phyloP scores from a whole-genome alignment of 1,140 invertebrate genomes.

The Lordiphosa stackelbergi region DNA sequence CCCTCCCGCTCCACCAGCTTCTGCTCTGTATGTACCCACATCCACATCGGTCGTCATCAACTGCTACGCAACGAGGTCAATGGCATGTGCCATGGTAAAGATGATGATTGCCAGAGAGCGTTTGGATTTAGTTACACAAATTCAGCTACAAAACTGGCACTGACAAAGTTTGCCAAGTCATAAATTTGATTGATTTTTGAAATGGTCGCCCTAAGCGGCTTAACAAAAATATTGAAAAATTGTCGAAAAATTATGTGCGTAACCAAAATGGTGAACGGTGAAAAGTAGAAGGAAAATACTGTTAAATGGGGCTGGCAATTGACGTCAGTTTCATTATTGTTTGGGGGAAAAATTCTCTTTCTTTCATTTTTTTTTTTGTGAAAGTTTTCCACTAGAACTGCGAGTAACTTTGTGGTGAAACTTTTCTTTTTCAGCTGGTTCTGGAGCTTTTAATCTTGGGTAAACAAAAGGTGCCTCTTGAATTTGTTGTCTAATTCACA shows the following conservation, averaged over 20 bases:
- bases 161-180: slow-evolving; percentile 50
- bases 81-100: slow-evolving; percentile 39
- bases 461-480: slow-evolving; percentile 42
- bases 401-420: slow-evolving; percentile 28
- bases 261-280: slow-evolving; percentile 4
- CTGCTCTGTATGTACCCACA: slow-evolving; percentile 3
- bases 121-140: slow-evolving; percentile 25
- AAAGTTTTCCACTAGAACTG: slow-evolving; percentile 27
- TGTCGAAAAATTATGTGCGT: slow-evolving; percentile 40
- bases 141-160: slow-evolving; percentile 3
- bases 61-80: slow-evolving; percentile 48
- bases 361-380: slow-evolving; percentile 21
- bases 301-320: slow-evolving; percentile 38
- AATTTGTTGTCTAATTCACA: slow-evolving; percentile 42
- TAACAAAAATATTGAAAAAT: slow-evolving; percentile 35
- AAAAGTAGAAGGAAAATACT: slow-evolving; percentile 36
- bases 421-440: slow-evolving; percentile 21
- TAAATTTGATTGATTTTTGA: slow-evolving; percentile 54
- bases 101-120: slow-evolving; percentile 42
- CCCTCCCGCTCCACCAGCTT: not conserved
- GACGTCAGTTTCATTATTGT: slow-evolving; percentile 38
- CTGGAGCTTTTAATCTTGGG: slow-evolving; percentile 16
- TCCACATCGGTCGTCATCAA: slow-evolving; percentile 13
- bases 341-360: slow-evolving; percentile 34
- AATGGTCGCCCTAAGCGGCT: slow-evolving; percentile 44